phyloP scores from a whole-genome alignment of 2,113 vertebrate species.

The Kryptolebias marmoratus region DNA sequence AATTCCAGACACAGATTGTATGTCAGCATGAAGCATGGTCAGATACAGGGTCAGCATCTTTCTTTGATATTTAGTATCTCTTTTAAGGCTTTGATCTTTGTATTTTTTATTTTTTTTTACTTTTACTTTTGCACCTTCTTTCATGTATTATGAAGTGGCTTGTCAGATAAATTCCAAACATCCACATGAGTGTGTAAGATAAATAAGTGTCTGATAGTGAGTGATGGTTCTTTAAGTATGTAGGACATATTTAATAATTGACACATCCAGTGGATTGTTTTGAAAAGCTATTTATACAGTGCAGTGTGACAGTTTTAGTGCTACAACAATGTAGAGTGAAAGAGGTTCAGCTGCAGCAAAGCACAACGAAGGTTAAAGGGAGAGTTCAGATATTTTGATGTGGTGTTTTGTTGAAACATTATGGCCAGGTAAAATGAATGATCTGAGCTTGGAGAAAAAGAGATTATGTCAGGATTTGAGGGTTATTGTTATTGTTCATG shows the following conservation, averaged over 20 bases:
- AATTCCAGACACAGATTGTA: conserved; percentile 23
- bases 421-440: too few species aligned
- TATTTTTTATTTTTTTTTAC: neutral
- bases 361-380: neutral
- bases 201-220: conserved; percentile 32
- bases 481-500: too few species aligned
- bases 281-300: conserved; percentile 27
- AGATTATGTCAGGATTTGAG: too few species aligned
- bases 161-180: conserved; percentile 42
- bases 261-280: conserved; percentile 11
- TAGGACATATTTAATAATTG: conserved; percentile 21
- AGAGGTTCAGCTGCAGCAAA: neutral
- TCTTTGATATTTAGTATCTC: conserved; percentile 40
- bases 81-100: conserved; percentile 40
- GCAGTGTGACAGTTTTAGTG: neutral
- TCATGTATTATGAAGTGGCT: conserved; percentile 44
- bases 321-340: neutral
- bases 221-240: conserved; percentile 20
- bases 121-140: conserved; percentile 13
- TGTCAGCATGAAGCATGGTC: conserved; percentile 36
- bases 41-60: conserved; percentile 41
- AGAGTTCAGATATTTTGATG: too few species aligned
- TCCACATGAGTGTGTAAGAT: conserved; percentile 10
- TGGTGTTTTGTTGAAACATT: too few species aligned
- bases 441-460: too few species aligned